Evolutionary conservation across 2,113 vertebrate species (phyloP), one percentile per base, ranked within the genome.

Genomic region (Acrocephalus kingi): DNA sequence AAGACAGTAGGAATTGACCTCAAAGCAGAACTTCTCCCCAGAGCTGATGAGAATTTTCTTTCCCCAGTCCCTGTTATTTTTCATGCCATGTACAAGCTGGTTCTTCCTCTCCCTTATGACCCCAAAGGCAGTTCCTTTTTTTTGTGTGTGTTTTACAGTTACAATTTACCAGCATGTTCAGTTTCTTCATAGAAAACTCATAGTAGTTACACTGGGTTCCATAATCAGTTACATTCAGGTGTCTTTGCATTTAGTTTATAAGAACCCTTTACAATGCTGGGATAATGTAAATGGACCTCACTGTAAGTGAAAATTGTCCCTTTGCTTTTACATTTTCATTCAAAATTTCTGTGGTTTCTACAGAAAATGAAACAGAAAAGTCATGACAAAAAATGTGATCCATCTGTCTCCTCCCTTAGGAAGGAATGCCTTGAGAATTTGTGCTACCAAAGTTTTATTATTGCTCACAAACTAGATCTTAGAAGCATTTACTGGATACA

Each of bases 391-490:
- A 87, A 84, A 13, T 1, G 3, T 49, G 35, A 86, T 88, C 21
- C 59, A 46, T 95, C 64, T 89, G 66, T 66, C 63, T 91, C 39
- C 39, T 77, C 30, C 68, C 64, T 75, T 84, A 75, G 43, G 24
- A 84, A 86, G 31, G 68, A 95, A 90, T 84, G 41, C 15, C 48
- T 64, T 81, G 45, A 90, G 85, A 88, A 87, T 59, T 83, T n/a
- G 15, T 89, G 41, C 45, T 89, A 90, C 85, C 76, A 75, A 78
- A 81, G 45, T 93, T 96, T 95, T 90, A 93, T 87, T 84, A 88
- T 75, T 48, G 6, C 54, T 89, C 49, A 91, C 54, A 91, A 94
- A 94, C 79, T 37, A 81, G 72, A 93, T 52, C 76, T 81, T 95
- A 89, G 76, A 90, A 78, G 23, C 8, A 66, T 92, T 92, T 95